Conservation (phyloP, 2,797 vertebrate genomes). For the Myotis pilosus region DNA sequence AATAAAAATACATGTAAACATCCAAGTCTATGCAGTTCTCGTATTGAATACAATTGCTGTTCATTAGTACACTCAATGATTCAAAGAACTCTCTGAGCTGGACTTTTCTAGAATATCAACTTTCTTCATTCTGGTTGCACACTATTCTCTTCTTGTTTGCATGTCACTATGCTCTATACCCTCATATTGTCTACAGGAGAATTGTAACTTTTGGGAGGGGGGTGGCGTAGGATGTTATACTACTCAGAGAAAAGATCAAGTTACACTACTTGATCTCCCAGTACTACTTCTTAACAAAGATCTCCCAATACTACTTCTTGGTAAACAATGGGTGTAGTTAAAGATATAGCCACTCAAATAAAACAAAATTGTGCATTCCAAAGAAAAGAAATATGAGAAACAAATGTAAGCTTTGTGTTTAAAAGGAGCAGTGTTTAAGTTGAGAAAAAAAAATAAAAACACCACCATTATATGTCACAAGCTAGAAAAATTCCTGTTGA, state of each 20-base stretch:
- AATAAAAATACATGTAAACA: neutral
- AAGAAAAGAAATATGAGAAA: neutral
- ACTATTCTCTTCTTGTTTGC: neutral
- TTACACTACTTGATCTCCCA: no score
- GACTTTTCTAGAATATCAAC: neutral
- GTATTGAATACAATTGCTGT: neutral
- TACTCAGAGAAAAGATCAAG: no score
- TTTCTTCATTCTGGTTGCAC: neutral
- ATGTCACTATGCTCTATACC: neutral
- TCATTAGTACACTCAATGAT: neutral
- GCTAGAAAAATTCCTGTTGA: neutral
- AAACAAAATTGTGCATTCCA: neutral
- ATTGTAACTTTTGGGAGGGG: neutral
- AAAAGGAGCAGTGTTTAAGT: neutral
- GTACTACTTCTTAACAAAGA: no score
- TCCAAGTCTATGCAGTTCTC: neutral
- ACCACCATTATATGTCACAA: neutral
- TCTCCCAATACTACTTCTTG: no score
- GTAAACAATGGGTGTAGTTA: neutral
- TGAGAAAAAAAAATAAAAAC: neutral
- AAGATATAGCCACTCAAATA: neutral
- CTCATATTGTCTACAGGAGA: neutral
- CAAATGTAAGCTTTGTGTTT: neutral
- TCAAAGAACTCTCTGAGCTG: neutral
- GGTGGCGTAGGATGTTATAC: no score